A percentile compares a stretch with the other conserved stretches of the same genome.
Evolutionary conservation across 2,888 invertebrate genomes (phyloP).

Genomic region (Matsumyia berberina): DNA sequence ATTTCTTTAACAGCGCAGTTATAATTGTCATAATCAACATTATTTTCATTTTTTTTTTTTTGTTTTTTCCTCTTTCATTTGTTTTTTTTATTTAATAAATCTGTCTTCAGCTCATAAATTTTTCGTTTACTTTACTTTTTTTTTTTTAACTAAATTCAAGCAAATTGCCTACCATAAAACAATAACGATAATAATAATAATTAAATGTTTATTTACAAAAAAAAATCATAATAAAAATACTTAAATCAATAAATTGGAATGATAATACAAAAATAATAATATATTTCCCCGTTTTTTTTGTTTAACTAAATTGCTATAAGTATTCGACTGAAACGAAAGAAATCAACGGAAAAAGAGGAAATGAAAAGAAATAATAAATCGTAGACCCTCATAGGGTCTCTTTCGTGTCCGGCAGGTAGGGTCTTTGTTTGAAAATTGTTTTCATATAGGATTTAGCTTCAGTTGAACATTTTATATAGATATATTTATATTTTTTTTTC

Average conservation of each 20-base stretch:
- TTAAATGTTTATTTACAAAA: slow-evolving; percentile 70
- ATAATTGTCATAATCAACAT: slow-evolving; percentile 75
- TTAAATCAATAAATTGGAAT: slow-evolving; percentile 77
- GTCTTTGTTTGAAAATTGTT: slow-evolving; percentile 28
- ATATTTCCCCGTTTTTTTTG: slow-evolving; percentile 34
- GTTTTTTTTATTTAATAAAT: slow-evolving; percentile 61
- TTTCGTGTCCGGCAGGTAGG: slow-evolving; percentile 30
- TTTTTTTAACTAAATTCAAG: slow-evolving; percentile 69
- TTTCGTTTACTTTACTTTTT: slow-evolving; percentile 53
- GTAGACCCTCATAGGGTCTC: slow-evolving; percentile 18
- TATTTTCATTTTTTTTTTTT: slow-evolving; percentile 43
- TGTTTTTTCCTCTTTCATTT: slow-evolving; percentile 51
- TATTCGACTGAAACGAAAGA: slow-evolving; percentile 23
- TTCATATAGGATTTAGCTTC: slow-evolving; percentile 68
- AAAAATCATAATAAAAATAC: slow-evolving; percentile 57
- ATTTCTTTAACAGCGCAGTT: slow-evolving; percentile 72
- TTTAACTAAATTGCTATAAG: slow-evolving; percentile 58
- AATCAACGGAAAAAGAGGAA: slow-evolving; percentile 3
- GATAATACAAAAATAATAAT: slow-evolving; percentile 77
- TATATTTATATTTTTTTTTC: background rate
- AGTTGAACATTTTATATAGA: slow-evolving; percentile 24
- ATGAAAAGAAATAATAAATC: slow-evolving; percentile 38
- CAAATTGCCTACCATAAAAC: slow-evolving; percentile 74
- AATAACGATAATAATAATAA: slow-evolving; percentile 43
- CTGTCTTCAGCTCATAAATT: slow-evolving; percentile 75